Evolutionary conservation across 2,113 vertebrate genomes (phyloP), one percentile per base, ranked within the genome.

Genomic region (Ammospiza caudacuta): DNA sequence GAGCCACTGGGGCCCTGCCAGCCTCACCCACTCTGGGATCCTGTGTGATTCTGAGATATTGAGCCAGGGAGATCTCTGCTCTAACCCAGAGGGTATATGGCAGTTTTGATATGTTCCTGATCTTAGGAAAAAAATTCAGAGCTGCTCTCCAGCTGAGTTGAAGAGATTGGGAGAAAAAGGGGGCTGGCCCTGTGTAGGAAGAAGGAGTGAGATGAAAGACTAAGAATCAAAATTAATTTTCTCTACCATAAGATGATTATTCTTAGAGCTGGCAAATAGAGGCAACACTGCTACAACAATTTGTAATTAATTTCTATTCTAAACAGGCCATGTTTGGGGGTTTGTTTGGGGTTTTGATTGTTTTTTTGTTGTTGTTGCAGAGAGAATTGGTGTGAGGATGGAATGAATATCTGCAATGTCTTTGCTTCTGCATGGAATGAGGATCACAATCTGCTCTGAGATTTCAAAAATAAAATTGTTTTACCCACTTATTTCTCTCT

Each of bases 1-100:
- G 41, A 15, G 5, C 21, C 27, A 2, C 51, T 28, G 75, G 0
- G 24, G 20, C 29, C 14, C 29, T 35, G 41, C 66, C 79, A 83
- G 6, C 17, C 27, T 33, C 9, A 9, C 3, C 41, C n/a, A 9
- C 0, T 0, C 18, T 6, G 28, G n/a, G 1, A 8, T 9, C 1
- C n/a, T 41, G 24, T 2, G 41, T 2, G n/a, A 20, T 11, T 19
- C 35, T 41, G 43, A 39, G 28, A 9, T 25, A 20, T 0, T 31
- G 51, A 70, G 59, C 27, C 46, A 69, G 13, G 9, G 37, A 41
- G 8, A 58, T 11, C 13, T 79, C 46, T 81, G 39, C 37, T 73
- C 18, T 43, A 11, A 83, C 47, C 37, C 33, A 47, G 19, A 59
- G 11, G 15, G 7, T 20, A 8, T 12, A 17, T 22, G 16, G 11